Percentiles rank a stretch among this genome's conserved stretches.
Evolutionary conservation across 2,113 vertebrate genomes (phyloP).

Genomic region (Hystrix brachyura): DNA sequence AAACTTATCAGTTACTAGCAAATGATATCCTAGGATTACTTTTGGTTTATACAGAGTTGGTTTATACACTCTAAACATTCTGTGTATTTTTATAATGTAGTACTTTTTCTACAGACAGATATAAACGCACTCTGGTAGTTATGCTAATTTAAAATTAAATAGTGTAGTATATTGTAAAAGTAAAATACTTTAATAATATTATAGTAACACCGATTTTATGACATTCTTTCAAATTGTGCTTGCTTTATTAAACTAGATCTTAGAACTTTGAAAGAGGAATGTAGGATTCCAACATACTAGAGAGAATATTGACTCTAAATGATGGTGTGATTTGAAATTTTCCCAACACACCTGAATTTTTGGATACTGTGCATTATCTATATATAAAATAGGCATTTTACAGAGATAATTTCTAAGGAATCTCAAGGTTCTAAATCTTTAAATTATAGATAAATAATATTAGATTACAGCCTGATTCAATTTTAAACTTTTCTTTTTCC

Average conservation of each 20-base stretch:
- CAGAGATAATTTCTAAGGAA: background rate
- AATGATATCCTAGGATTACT: background rate
- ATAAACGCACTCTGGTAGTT: background rate
- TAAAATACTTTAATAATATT: background rate
- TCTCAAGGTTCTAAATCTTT: background rate
- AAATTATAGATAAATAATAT: background rate
- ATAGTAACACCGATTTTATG: background rate
- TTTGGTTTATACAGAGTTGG: background rate
- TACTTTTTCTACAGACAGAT: background rate
- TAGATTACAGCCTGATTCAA: background rate
- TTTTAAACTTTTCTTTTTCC: background rate
- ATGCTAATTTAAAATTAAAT: slow-evolving; percentile 7
- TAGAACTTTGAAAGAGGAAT: background rate
- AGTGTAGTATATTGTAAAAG: background rate
- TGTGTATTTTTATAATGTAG: background rate
- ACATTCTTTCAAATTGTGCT: background rate
- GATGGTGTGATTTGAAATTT: background rate
- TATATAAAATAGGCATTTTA: background rate
- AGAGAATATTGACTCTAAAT: background rate
- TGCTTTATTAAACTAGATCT: background rate
- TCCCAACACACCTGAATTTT: background rate
- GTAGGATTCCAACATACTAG: background rate
- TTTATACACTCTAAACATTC: background rate
- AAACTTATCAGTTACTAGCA: background rate
- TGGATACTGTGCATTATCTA: background rate